phyloP scores from a whole-genome alignment of 1,140 invertebrate species.

The Diabrotica virgifera region DNA sequence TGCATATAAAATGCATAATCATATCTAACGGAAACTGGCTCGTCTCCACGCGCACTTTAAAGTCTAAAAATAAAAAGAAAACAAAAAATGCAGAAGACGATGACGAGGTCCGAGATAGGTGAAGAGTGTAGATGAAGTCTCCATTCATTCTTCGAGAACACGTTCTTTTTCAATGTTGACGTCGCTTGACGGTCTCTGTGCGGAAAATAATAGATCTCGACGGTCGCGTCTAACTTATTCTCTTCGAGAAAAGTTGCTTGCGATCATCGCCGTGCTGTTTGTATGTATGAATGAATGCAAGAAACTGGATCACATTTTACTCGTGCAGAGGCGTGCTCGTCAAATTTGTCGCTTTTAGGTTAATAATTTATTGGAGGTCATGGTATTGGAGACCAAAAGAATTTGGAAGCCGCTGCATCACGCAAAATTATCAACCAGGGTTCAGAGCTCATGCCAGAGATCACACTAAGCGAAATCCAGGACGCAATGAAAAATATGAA shows the following conservation, averaged over 20 bases:
- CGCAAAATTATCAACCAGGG: too few species aligned
- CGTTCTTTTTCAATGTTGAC: constrained; percentile 2
- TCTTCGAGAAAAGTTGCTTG: background rate
- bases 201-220: background rate
- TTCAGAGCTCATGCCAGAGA: too few species aligned
- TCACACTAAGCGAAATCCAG: too few species aligned
- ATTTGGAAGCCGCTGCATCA: too few species aligned
- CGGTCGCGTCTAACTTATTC: background rate
- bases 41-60: background rate
- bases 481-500: too few species aligned
- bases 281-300: background rate
- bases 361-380: too few species aligned
- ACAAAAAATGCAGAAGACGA: background rate
- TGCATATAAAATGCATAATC: background rate
- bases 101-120: background rate
- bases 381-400: too few species aligned
- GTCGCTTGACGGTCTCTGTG: background rate
- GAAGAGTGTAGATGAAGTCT: background rate
- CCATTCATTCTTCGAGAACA: background rate
- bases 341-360: too few species aligned
- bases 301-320: constrained; percentile 1
- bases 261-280: background rate
- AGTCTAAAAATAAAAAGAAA: background rate
- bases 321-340: background rate
- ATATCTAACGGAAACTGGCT: background rate